A percentile compares a stretch with the other conserved stretches of the same genome.
Evolutionary conservation across 2,113 vertebrate genomes (phyloP).

Genomic region (Fukomys damarensis): DNA sequence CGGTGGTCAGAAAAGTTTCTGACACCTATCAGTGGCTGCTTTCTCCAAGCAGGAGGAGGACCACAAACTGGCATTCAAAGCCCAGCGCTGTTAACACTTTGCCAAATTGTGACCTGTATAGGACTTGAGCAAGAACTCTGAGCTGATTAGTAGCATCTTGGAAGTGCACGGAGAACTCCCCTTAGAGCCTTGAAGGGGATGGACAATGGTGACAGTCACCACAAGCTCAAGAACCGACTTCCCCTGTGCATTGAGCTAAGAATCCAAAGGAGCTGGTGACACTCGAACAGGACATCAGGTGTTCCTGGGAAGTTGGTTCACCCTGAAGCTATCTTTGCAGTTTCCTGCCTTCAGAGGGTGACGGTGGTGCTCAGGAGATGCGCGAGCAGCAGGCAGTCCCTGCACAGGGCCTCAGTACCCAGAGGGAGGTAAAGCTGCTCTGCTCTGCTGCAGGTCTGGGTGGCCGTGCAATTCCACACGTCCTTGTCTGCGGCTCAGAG

Average conservation of each 20-base stretch:
- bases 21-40: neutral
- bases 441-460: neutral
- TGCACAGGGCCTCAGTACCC: neutral
- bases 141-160: neutral
- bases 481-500: neutral
- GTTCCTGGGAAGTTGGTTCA: neutral
- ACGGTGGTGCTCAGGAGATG: accelerated
- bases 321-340: neutral
- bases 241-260: neutral
- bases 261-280: neutral
- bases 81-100: neutral
- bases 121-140: neutral
- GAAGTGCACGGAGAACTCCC: too few relatives aligned
- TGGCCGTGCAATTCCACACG: accelerated
- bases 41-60: neutral
- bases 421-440: neutral
- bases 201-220: neutral
- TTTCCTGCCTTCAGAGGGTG: neutral
- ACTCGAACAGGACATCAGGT: neutral
- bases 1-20: neutral
- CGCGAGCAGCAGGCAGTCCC: neutral
- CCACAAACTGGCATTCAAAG: neutral
- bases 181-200: neutral
- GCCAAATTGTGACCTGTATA: neutral
- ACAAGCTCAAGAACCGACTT: neutral